These are phyloP conservation scores for Camponotus floridanus DNA, from an alignment of 1,140 invertebrate genomes.

Conservation along the genomic window DNA sequence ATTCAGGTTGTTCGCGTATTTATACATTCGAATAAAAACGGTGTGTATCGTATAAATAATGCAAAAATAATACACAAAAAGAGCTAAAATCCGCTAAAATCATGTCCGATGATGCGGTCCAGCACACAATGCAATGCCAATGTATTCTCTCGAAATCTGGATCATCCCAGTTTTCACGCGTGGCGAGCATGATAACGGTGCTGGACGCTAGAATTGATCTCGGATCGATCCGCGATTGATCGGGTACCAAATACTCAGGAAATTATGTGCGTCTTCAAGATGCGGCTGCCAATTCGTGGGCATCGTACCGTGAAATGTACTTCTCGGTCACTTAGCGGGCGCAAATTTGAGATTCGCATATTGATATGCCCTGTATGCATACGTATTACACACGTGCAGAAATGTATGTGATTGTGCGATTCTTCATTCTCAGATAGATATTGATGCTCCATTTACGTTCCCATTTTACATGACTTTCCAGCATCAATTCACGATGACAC, in stretches of 20 bases:
- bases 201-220: not conserved
- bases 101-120: not conserved
- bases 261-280: conserved; percentile 16
- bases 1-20: not conserved
- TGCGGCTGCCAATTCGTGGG: conserved; percentile 27
- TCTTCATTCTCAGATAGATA: not conserved
- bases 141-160: conserved; percentile 31
- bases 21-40: not conserved
- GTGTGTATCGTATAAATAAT: not conserved
- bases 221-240: not conserved
- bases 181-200: conserved; percentile 66
- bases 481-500: not conserved
- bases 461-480: not conserved
- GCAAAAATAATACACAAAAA: too few relatives aligned
- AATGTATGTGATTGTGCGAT: not conserved
- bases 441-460: conserved; percentile 21
- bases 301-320: conserved; percentile 32
- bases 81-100: not conserved
- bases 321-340: conserved; percentile 12
- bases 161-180: conserved; percentile 55
- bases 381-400: not conserved
- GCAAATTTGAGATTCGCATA: conserved; percentile 18
- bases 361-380: conserved; percentile 1
- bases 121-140: conserved; percentile 12
- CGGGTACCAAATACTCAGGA: not conserved